Conservation (phyloP, 2,797 vertebrate species). For the Pangasius djambal region DNA sequence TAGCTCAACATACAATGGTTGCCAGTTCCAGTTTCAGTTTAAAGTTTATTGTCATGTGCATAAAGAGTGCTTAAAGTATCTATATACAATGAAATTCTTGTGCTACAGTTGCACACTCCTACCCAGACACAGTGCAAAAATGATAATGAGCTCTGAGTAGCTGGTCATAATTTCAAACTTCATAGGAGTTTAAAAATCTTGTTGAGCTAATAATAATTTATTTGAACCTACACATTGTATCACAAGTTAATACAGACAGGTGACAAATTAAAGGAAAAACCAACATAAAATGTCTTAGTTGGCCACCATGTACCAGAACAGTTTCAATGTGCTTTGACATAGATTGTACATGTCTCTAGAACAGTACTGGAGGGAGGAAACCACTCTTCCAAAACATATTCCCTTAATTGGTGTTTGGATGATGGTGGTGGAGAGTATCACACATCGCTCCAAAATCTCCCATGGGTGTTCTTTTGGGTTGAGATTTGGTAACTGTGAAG, state of each 20-base stretch:
- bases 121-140: too few relatives aligned
- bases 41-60: too few relatives aligned
- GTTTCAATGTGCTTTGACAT: neutral
- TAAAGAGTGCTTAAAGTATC: too few relatives aligned
- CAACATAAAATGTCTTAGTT: neutral
- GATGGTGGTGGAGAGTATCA: neutral
- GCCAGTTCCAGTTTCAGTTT: too few relatives aligned
- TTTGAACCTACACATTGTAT: neutral
- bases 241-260: neutral
- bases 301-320: neutral
- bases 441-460: neutral
- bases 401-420: neutral
- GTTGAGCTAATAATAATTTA: neutral
- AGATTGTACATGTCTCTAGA: neutral
- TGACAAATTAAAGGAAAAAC: neutral
- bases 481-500: neutral
- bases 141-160: neutral
- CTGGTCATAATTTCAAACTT: neutral
- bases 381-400: neutral
- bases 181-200: neutral
- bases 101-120: too few relatives aligned
- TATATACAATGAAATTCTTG: too few relatives aligned
- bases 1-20: neutral
- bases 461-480: neutral
- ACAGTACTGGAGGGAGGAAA: neutral